These are phyloP conservation scores for Tragulus kanchil DNA, from an alignment of 2,113 vertebrate genomes.

Conservation along the genomic window DNA sequence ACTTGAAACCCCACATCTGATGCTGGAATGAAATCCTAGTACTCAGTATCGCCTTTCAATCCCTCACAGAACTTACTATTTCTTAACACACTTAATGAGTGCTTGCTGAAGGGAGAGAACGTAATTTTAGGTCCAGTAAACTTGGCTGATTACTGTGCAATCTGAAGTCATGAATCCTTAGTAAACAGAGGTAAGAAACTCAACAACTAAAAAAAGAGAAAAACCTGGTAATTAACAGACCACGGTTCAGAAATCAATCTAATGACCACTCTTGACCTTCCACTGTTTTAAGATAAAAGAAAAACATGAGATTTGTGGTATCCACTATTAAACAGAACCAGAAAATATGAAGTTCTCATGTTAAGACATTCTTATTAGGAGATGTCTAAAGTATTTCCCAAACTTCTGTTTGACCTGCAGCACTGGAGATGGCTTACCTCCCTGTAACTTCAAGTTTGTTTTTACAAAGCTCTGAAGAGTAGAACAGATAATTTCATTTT, in stretches of 20 bases:
- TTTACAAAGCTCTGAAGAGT: conserved; percentile 76
- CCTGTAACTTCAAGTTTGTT: conserved; percentile 77
- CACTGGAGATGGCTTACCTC: conserved; percentile 79
- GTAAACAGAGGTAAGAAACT: not conserved
- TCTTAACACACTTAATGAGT: conserved; percentile 45
- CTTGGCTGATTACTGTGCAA: conserved; percentile 30
- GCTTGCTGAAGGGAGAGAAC: conserved; percentile 21
- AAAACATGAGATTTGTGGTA: not conserved
- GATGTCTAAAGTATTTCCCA: conserved; percentile 47
- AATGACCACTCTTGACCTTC: not conserved
- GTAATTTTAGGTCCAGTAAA: conserved; percentile 20
- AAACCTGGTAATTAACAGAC: not conserved
- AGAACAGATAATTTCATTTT: conserved; percentile 67
- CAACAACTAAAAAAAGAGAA: not conserved
- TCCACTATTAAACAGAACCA: conserved; percentile 9
- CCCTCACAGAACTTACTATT: conserved; percentile 9
- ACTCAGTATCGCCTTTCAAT: conserved; percentile 19
- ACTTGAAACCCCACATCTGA: conserved; percentile 32
- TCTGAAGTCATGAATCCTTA: conserved; percentile 52
- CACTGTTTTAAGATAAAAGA: conserved; percentile 21
- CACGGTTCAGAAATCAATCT: conserved; percentile 23
- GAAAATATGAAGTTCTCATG: not conserved
- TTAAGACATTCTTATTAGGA: conserved; percentile 24
- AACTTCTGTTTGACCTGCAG: conserved; percentile 65
- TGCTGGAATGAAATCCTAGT: conserved; percentile 42